These are phyloP conservation scores for Gnathonemus echidnorhynchus DNA, from an alignment of 2,113 vertebrate genomes.

Conservation along the genomic window DNA sequence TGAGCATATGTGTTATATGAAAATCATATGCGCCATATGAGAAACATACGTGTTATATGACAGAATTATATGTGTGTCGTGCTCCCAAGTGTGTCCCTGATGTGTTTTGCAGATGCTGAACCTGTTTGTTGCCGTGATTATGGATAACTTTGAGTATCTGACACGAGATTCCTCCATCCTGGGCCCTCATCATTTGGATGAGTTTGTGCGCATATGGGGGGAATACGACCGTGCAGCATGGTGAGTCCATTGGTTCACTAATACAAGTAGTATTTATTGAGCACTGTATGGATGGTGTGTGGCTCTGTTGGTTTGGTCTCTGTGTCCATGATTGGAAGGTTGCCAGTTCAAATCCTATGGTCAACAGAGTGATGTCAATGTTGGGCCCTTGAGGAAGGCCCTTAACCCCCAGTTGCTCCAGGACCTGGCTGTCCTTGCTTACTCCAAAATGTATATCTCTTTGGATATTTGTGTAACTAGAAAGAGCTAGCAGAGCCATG, in stretches of 20 bases:
- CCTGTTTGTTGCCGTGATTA: slow-evolving; percentile 96
- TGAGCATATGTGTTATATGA: not conserved
- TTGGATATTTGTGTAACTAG: not conserved
- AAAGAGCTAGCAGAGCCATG: not conserved
- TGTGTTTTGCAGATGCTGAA: slow-evolving; percentile 81
- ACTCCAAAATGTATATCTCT: not conserved
- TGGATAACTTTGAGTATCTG: slow-evolving; percentile 99
- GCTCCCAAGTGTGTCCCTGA: too few species aligned
- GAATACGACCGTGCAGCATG: slow-evolving; percentile 93
- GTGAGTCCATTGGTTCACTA: slow-evolving; percentile 52
- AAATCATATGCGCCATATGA: not conserved
- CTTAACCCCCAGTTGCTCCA: not conserved
- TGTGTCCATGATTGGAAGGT: not conserved
- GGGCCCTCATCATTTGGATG: slow-evolving; percentile 94
- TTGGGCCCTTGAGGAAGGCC: not conserved
- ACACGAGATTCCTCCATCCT: slow-evolving; percentile 96
- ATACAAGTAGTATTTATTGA: not conserved
- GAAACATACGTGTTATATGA: not conserved
- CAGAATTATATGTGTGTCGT: not conserved
- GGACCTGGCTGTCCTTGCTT: not conserved
- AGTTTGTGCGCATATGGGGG: slow-evolving; percentile 97
- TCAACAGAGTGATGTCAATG: not conserved
- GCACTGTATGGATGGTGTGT: not conserved
- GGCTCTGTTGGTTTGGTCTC: not conserved
- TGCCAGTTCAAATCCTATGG: not conserved